These are phyloP conservation scores for Drosophila eugracilis DNA, from an alignment of 1,140 invertebrate genomes.

Conservation along the genomic window DNA sequence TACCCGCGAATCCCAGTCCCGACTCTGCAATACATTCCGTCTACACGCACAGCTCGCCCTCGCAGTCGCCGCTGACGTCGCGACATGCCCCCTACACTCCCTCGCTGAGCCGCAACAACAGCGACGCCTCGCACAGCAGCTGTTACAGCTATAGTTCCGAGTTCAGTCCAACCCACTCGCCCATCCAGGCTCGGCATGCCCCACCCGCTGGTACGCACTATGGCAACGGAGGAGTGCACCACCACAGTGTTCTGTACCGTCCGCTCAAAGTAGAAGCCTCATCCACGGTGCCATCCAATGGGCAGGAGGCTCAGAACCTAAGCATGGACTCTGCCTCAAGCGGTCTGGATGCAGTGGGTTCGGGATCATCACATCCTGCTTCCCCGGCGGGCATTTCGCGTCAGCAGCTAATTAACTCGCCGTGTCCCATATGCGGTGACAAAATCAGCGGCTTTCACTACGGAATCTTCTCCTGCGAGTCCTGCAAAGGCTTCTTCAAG, in stretches of 20 bases:
- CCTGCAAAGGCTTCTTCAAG: conserved; percentile 99
- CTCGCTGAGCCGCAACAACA: conserved; percentile 94
- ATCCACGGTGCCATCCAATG: background rate
- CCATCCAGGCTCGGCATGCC: conserved; percentile 88
- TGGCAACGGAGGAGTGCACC: conserved; percentile 86
- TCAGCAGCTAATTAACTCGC: conserved; percentile 92
- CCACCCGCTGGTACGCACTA: conserved; percentile 48
- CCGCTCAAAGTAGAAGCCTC: conserved; percentile 75
- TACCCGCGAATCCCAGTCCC: conserved; percentile 90
- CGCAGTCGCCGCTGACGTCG: conserved; percentile 93
- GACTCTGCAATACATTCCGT: conserved; percentile 95
- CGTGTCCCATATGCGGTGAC: conserved; percentile 97
- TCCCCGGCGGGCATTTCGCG: conserved; percentile 91
- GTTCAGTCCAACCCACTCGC: conserved; percentile 94
- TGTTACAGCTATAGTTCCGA: conserved; percentile 92
- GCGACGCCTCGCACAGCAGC: conserved; percentile 93
- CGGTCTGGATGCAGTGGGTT: conserved; percentile 22
- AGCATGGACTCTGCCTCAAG: conserved; percentile 60
- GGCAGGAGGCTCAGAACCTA: conserved; percentile 74
- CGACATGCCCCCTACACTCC: conserved; percentile 92
- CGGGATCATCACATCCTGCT: conserved; percentile 49
- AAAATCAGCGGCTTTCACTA: conserved; percentile 98
- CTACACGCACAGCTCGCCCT: conserved; percentile 91
- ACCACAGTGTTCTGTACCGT: conserved; percentile 86
- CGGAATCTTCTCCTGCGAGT: conserved; percentile 98